Percentiles rank a stretch among this genome's conserved stretches.
Evolutionary conservation across 2,113 vertebrate species (phyloP).

Genomic region (Butorides virescens): DNA sequence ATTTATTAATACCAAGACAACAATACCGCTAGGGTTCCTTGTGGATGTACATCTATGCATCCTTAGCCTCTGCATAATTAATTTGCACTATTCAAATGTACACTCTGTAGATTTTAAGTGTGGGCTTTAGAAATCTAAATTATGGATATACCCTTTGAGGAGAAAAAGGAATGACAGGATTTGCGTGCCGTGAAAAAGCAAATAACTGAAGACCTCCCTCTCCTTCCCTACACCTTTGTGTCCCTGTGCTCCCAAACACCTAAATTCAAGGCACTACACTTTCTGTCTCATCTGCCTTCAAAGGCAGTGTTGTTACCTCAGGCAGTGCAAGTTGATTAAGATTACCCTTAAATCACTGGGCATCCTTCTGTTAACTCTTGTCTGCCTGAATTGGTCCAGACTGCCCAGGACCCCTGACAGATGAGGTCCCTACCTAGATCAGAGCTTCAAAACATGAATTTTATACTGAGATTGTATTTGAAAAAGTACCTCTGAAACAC

Average conservation of each 20-base stretch:
- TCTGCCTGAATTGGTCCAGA: neutral
- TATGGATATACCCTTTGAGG: neutral
- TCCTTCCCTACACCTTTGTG: neutral
- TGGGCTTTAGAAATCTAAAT: neutral
- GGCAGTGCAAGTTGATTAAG: neutral
- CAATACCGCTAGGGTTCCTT: neutral
- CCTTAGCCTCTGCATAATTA: neutral
- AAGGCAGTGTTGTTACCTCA: neutral
- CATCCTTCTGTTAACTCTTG: neutral
- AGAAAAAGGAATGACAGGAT: neutral
- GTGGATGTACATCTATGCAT: neutral
- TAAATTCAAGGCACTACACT: neutral
- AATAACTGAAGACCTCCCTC: neutral
- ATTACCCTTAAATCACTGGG: neutral
- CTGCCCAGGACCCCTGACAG: neutral
- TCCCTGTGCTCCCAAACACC: neutral
- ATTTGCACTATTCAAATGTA: neutral
- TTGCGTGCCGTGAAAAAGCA: neutral
- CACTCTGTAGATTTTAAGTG: neutral
- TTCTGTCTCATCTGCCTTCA: neutral
- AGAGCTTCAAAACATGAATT: neutral
- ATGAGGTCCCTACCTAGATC: neutral
- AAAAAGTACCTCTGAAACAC: neutral
- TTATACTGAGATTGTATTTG: neutral
- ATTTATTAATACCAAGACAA: neutral